Evolutionary conservation across 2,888 invertebrate species (phyloP).

Genomic region (Oscheius onirici): DNA sequence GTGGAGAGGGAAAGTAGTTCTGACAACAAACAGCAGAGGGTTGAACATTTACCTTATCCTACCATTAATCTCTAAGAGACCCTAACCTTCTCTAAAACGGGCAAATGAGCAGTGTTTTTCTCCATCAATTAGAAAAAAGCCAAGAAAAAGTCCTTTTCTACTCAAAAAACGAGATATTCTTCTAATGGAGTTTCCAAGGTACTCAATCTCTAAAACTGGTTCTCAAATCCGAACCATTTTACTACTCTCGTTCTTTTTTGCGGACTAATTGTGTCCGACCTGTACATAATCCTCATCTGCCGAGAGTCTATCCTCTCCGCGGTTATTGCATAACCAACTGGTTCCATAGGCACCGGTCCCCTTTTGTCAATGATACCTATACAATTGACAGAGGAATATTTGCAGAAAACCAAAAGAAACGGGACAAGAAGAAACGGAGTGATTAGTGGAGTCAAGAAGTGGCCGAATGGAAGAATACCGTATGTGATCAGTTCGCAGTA

Average conservation of each 20-base stretch:
- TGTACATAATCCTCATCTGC: not conserved
- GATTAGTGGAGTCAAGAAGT: slow-evolving; percentile 65
- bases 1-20: not conserved
- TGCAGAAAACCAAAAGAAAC: slow-evolving; percentile 25
- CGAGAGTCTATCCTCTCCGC: not conserved
- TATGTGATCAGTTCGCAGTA: slow-evolving; percentile 70
- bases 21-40: not conserved
- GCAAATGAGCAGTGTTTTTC: no score
- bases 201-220: not conserved
- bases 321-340: slow-evolving; percentile 22
- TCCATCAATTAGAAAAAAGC: no score
- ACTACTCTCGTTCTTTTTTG: not conserved
- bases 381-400: not conserved
- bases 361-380: not conserved
- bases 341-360: not conserved
- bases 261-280: not conserved
- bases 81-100: no score
- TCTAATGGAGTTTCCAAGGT: not conserved
- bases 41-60: no score
- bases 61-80: no score
- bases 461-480: slow-evolving; percentile 71
- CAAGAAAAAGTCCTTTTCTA: not conserved
- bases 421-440: slow-evolving; percentile 65
- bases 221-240: not conserved
- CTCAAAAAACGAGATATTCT: not conserved